These are phyloP conservation scores for Epiblema foenella DNA, from an alignment of 2,888 invertebrate species.

Conservation along the genomic window DNA sequence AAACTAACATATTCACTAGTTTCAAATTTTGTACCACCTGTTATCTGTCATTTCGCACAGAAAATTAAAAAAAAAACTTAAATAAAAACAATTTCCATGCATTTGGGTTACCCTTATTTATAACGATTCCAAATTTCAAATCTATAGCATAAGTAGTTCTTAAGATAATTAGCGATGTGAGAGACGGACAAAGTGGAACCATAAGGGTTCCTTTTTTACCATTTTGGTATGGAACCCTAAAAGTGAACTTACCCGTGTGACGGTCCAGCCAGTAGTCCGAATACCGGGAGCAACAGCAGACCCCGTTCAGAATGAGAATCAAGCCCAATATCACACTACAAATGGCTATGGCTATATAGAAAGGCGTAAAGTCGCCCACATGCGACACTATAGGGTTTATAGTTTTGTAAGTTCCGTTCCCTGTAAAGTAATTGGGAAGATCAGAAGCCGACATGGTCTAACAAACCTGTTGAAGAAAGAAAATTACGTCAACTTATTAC, in stretches of 20 bases:
- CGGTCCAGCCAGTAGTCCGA: slow-evolving; percentile 92
- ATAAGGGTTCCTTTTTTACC: too few species aligned
- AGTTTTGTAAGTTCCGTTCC: slow-evolving; percentile 71
- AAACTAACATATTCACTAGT: too few species aligned
- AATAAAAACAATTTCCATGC: too few species aligned
- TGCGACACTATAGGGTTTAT: slow-evolving; percentile 67
- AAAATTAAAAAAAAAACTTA: too few species aligned
- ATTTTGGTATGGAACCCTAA: too few species aligned
- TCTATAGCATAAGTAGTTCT: too few species aligned
- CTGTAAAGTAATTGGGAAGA: slow-evolving; percentile 75
- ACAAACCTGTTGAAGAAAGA: slow-evolving; percentile 74
- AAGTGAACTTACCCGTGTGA: slow-evolving; percentile 88
- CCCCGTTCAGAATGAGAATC: slow-evolving; percentile 90
- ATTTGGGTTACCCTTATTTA: too few species aligned
- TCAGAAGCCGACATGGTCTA: slow-evolving; percentile 76
- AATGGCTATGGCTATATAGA: slow-evolving; percentile 92
- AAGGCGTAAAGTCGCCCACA: slow-evolving; percentile 91
- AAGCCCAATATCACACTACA: slow-evolving; percentile 89
- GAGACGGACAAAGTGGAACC: too few species aligned
- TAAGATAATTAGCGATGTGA: too few species aligned
- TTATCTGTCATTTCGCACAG: too few species aligned
- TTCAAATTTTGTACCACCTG: too few species aligned
- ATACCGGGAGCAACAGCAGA: slow-evolving; percentile 92
- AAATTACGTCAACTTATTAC: slow-evolving; percentile 43
- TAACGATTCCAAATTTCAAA: too few species aligned